Percentiles rank a stretch among this genome's conserved stretches.
Conservation (phyloP, 2,888 invertebrate genomes). For the Macropis europaea region DNA sequence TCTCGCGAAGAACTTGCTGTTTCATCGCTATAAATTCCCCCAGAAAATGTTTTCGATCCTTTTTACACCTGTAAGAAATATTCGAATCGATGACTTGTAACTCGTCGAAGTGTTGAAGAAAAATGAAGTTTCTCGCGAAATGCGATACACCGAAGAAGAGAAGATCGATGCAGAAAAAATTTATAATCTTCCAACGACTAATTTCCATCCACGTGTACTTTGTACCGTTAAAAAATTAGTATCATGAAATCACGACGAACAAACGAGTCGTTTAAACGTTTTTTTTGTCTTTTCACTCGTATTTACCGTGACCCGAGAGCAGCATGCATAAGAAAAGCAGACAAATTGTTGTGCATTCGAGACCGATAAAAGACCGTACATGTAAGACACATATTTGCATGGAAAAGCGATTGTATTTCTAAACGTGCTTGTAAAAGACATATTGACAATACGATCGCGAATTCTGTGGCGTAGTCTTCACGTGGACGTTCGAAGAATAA, state of each 20-base stretch:
- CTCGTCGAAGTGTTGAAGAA: not conserved
- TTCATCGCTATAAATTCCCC: slow-evolving; percentile 7
- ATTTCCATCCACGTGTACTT: no score
- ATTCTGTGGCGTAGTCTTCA: slow-evolving; percentile 3
- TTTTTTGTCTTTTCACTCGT: not conserved
- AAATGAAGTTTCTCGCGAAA: not conserved
- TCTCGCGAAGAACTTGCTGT: slow-evolving; percentile 3
- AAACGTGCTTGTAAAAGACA: not conserved
- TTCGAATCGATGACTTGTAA: not conserved
- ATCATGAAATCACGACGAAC: no score
- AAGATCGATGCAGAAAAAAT: not conserved
- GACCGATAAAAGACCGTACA: not conserved
- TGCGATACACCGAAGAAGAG: not conserved
- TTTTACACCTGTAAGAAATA: not conserved
- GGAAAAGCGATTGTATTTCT: not conserved
- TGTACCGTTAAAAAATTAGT: not conserved
- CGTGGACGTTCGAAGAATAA: not conserved
- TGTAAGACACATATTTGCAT: not conserved
- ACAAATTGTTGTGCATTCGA: not conserved
- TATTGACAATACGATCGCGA: not conserved
- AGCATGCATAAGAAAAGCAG: not conserved
- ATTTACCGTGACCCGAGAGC: not conserved
- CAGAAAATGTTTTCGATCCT: no score
- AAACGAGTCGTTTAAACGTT: not conserved
- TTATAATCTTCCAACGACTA: no score